phyloP scores from a whole-genome alignment of 2,113 vertebrate genomes.

The Sula dactylatra region DNA sequence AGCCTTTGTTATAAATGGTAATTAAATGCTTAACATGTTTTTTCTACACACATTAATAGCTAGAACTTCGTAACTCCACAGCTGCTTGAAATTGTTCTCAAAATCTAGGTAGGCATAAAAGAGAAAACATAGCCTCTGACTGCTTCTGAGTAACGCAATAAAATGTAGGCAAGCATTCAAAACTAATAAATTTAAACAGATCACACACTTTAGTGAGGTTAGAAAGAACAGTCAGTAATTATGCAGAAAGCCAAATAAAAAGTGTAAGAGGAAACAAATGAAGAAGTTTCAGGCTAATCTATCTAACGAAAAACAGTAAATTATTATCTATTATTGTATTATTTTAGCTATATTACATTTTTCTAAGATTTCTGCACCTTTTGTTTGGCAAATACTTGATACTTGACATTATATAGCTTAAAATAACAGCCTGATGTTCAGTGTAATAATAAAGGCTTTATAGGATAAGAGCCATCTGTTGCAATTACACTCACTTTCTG shows the following conservation, averaged over 20 bases:
- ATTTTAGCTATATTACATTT: background rate
- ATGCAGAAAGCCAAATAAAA: background rate
- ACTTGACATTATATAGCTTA: background rate
- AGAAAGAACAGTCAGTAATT: background rate
- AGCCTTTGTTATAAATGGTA: conserved; percentile 14
- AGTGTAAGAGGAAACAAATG: conserved; percentile 23
- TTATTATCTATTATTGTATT: background rate
- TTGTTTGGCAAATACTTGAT: background rate
- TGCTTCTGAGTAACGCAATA: background rate
- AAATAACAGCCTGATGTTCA: background rate
- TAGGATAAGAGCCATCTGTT: background rate
- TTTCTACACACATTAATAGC: background rate
- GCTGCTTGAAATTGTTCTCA: background rate
- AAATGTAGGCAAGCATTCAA: background rate
- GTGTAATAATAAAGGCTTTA: background rate
- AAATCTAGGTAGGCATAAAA: conserved; percentile 45
- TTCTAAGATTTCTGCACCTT: conserved; percentile 19
- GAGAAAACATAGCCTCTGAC: background rate
- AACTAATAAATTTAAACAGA: conserved; percentile 34
- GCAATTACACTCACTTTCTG: background rate
- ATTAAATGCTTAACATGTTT: conserved; percentile 29
- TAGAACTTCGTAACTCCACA: background rate
- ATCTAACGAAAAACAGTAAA: background rate
- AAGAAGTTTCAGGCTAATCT: background rate
- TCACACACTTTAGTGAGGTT: background rate